A percentile compares a stretch with the other conserved stretches of the same genome.
phyloP scores from a whole-genome alignment of 2,797 vertebrate genomes.

The Microctenopoma stevenorrisi region DNA sequence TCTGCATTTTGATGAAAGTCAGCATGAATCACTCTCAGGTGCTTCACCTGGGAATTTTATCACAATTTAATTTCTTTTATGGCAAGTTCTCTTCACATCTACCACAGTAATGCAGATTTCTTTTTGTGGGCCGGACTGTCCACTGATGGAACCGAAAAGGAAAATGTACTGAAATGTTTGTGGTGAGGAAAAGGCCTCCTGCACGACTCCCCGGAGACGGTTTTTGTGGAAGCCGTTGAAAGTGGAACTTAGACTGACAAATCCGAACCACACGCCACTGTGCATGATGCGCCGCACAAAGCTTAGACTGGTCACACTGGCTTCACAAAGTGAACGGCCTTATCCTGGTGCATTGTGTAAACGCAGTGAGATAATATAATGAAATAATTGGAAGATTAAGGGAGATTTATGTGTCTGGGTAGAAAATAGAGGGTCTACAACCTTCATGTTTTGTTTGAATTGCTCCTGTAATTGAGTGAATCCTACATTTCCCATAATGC shows the following conservation, averaged over 20 bases:
- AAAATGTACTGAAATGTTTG: slow-evolving; percentile 47
- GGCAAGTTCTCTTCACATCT: background rate
- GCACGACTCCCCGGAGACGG: slow-evolving; percentile 7
- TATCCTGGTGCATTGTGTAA: slow-evolving; percentile 12
- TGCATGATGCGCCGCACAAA: background rate
- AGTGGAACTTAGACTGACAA: slow-evolving; percentile 22
- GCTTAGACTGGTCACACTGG: background rate
- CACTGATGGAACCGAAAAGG: slow-evolving; percentile 7
- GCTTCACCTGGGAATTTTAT: background rate
- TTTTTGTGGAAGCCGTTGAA: slow-evolving; percentile 16
- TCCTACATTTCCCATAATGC: background rate
- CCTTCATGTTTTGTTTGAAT: slow-evolving; percentile 18
- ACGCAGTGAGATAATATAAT: background rate
- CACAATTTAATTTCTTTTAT: background rate
- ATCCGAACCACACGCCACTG: slow-evolving; percentile 20
- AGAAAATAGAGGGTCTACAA: background rate
- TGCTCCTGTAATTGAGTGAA: background rate
- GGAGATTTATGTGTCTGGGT: background rate
- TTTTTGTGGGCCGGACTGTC: slow-evolving; percentile 1
- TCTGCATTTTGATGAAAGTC: slow-evolving; percentile 10
- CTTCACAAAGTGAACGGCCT: background rate
- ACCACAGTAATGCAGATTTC: background rate
- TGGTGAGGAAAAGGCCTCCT: slow-evolving; percentile 39
- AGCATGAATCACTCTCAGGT: background rate
- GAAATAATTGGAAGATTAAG: background rate